These are phyloP conservation scores for Ptychodera flava DNA, from an alignment of 35 echinoderm and acorn worm species.

Conservation along the genomic window DNA sequence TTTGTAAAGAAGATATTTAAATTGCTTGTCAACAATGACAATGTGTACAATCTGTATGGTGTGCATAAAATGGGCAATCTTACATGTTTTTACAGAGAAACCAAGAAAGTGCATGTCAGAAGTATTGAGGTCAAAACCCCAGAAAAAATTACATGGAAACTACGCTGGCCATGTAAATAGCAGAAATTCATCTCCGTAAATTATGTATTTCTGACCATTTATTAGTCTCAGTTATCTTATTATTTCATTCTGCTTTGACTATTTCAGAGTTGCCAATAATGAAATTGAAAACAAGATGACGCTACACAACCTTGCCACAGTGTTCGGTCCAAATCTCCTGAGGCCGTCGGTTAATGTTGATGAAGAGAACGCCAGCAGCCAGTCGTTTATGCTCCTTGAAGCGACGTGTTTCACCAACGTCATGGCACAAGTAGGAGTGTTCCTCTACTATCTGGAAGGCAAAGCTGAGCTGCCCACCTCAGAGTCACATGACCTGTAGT, in stretches of 20 bases:
- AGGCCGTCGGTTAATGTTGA: constrained; percentile 36
- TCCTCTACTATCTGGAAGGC: constrained; percentile 64
- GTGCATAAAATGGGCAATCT: too few relatives aligned
- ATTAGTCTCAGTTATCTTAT: too few relatives aligned
- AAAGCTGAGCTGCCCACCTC: not conserved
- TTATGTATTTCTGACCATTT: too few relatives aligned
- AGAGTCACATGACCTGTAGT: not conserved
- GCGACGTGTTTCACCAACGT: constrained; percentile 60
- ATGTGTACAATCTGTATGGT: too few relatives aligned
- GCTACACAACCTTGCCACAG: constrained; percentile 84
- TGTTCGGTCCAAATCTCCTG: constrained; percentile 90
- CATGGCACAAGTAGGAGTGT: constrained; percentile 82
- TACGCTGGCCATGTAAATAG: too few relatives aligned
- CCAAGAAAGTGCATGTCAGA: too few relatives aligned
- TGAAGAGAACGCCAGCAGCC: constrained; percentile 2
- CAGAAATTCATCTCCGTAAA: too few relatives aligned
- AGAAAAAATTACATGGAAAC: not conserved
- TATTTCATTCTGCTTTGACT: too few relatives aligned
- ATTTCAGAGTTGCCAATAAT: constrained; percentile 58
- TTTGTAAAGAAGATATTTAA: too few relatives aligned
- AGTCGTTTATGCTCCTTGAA: not conserved
- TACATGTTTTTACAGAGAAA: too few relatives aligned
- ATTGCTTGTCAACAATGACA: too few relatives aligned
- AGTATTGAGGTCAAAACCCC: too few relatives aligned
- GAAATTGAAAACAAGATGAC: constrained; percentile 81